These are phyloP conservation scores for Cryptotis parvus DNA, from an alignment of 2,113 vertebrate genomes.

Conservation along the genomic window DNA sequence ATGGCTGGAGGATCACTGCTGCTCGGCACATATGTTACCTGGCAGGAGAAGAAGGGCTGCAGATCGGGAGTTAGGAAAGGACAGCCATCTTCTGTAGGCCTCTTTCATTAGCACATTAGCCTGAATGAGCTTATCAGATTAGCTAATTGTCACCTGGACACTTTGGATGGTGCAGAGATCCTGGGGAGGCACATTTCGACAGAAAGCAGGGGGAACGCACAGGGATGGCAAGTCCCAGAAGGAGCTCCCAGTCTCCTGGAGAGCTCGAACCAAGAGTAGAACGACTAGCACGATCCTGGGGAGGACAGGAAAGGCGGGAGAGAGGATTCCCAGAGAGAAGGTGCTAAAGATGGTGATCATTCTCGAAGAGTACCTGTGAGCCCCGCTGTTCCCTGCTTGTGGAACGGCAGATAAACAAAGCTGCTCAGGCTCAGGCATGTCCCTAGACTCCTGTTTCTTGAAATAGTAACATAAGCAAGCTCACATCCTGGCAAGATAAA, in stretches of 20 bases:
- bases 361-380: neutral
- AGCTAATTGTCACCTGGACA: constrained; percentile 84
- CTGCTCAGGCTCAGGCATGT: neutral
- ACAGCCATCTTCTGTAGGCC: constrained; percentile 75
- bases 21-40: constrained; percentile 81
- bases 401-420: constrained; percentile 9
- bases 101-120: constrained; percentile 84
- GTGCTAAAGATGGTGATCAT: neutral
- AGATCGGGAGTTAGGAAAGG: constrained; percentile 71
- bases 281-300: neutral
- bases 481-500: neutral
- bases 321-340: neutral
- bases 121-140: constrained; percentile 84
- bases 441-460: neutral
- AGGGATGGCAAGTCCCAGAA: neutral
- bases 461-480: neutral
- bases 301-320: neutral
- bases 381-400: neutral
- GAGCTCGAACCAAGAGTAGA: neutral
- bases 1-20: constrained; percentile 74
- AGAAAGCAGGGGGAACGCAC: constrained; percentile 40
- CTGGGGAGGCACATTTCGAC: constrained; percentile 70
- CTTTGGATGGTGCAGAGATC: constrained; percentile 75
- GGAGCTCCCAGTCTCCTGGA: neutral
- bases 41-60: constrained; percentile 75